Percentiles rank a stretch among this genome's conserved stretches.
phyloP scores from a whole-genome alignment of 1,140 invertebrate species.

The Ceratina japonica region DNA sequence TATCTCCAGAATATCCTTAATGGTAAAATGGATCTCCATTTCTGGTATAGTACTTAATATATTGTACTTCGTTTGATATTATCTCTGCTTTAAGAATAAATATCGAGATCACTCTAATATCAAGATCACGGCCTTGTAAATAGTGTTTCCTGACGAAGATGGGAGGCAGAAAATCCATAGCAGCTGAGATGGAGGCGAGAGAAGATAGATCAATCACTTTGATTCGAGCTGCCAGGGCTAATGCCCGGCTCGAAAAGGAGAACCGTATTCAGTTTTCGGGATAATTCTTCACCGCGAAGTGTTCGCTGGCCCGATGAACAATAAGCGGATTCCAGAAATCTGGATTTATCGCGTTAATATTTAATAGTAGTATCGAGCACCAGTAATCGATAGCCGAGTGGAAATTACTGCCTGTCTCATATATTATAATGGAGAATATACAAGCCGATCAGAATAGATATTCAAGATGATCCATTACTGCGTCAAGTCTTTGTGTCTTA shows the following conservation, averaged over 20 bases:
- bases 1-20: too few relatives aligned
- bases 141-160: constrained; percentile 3
- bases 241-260: not conserved
- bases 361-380: not conserved
- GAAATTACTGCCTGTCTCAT: not conserved
- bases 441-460: too few relatives aligned
- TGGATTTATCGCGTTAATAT: not conserved
- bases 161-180: constrained; percentile 39
- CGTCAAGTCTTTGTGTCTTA: not conserved
- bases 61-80: too few relatives aligned
- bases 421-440: not conserved
- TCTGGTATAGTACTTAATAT: too few relatives aligned
- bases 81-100: too few relatives aligned
- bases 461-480: too few relatives aligned
- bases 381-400: not conserved
- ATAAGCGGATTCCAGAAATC: not conserved
- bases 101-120: too few relatives aligned
- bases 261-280: not conserved
- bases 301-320: not conserved
- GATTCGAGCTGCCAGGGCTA: constrained; percentile 30
- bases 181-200: not conserved
- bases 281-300: not conserved
- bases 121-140: not conserved
- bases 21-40: too few relatives aligned
- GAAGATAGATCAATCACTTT: constrained; percentile 39